Percentiles rank a stretch among this genome's conserved stretches.
Conservation (phyloP, 2,888 invertebrate species). For the Brachyptera risi region DNA sequence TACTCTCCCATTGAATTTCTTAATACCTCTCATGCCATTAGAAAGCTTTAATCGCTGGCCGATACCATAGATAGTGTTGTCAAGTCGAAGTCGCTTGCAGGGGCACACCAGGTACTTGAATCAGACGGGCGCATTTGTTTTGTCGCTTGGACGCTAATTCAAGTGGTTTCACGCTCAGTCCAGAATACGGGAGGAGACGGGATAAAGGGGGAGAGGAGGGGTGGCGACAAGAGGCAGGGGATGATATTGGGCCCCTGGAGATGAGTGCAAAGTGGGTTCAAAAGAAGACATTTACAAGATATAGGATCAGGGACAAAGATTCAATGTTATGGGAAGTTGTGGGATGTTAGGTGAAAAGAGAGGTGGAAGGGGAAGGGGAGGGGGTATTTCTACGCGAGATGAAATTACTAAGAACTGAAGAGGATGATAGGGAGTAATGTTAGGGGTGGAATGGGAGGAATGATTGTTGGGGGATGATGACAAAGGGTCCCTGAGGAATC, state of each 20-base stretch:
- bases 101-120: neutral
- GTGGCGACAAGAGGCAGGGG: neutral
- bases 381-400: conserved; percentile 4
- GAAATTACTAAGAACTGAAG: conserved; percentile 20
- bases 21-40: too few relatives aligned
- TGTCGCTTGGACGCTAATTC: conserved; percentile 14
- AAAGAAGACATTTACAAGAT: conserved; percentile 10
- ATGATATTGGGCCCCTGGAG: conserved; percentile 7
- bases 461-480: conserved; percentile 18
- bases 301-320: neutral
- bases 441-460: conserved; percentile 1
- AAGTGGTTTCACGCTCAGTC: neutral
- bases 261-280: conserved; percentile 13
- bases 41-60: too few relatives aligned
- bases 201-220: neutral
- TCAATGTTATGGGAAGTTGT: conserved; percentile 13
- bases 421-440: conserved; percentile 12
- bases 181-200: neutral
- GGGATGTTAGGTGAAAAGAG: neutral
- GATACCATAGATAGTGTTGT: too few relatives aligned
- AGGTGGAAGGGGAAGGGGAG: neutral
- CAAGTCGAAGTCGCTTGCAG: too few relatives aligned
- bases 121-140: neutral
- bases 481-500: conserved; percentile 20
- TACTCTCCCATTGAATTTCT: too few relatives aligned